Base-by-base conservation (phyloP, 2,113 vertebrate species). In the Platichthys flesus region DNA sequence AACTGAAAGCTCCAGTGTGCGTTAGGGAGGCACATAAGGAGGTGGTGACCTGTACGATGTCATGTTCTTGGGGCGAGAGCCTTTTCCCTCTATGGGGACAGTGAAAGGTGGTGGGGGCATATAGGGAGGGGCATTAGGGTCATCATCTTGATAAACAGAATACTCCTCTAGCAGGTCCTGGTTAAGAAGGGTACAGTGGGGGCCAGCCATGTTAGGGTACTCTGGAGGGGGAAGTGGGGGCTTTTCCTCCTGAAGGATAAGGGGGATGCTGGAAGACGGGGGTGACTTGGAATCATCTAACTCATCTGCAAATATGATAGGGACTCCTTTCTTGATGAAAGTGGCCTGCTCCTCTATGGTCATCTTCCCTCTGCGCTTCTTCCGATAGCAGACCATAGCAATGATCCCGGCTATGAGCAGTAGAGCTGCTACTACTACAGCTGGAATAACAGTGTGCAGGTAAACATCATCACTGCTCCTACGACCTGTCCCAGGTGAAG, bases 51-150 rank as follows among this genome's bases (percentile, higher is more conserved):
- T 94, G 94, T 99, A 99, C 0, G 97, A 93, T 93, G 97, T 98
- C 97, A 98, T 99, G 95, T 98, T 99, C 93, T 98, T 99, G 79
- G 97, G 97, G 58, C 97, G 97, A 51, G 96, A 97, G 83, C 97
- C 97, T 92, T 98, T 98, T 67, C 97, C 96, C 88, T 98, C 97
- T 91, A 98, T 96, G 85, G 97, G 97, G 24, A 97, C 94, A 0
- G 96, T 97, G 90, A 99, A 98, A 35, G 97, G 97, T 0, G 97
- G 97, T 0, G 97, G 97, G 9, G 97, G 97, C 91, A 98, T 97
- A 89, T 98, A 98, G 67, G 97, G 97, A 0, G 97, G 97, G 0
- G 97, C 97, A 16, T 96, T 98, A 68, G 97, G 97, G 82, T 99
- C 97, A 81, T 99, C 97, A 57, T 98, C 97, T 85, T 95, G 95